A percentile compares a stretch with the other conserved stretches of the same genome.
phyloP scores from a whole-genome alignment of 2,888 invertebrate species.

The Agriopis marginaria region DNA sequence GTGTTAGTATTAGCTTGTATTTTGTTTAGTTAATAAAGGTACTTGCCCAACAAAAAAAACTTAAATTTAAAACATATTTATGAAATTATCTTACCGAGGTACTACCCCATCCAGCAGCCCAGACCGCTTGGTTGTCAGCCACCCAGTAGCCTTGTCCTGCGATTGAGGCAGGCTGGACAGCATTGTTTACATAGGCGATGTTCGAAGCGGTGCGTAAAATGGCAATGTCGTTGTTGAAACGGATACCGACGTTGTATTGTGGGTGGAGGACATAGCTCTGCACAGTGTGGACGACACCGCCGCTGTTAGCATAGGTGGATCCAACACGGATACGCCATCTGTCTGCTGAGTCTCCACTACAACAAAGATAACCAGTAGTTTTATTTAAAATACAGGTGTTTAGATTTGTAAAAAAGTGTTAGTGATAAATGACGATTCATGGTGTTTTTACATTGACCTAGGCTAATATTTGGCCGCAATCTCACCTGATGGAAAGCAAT shows the following conservation, averaged over 20 bases:
- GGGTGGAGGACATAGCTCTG: constrained; percentile 21
- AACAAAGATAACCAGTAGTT: not conserved
- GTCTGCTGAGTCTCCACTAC: constrained; percentile 35
- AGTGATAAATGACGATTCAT: not conserved
- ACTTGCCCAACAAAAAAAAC: too few relatives aligned
- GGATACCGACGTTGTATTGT: constrained; percentile 12
- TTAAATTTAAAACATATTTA: not conserved
- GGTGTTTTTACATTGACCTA: too few relatives aligned
- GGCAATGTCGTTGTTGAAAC: constrained; percentile 56
- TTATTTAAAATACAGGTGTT: not conserved
- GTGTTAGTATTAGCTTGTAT: too few relatives aligned
- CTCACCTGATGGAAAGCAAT: too few relatives aligned
- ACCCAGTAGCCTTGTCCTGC: constrained; percentile 1
- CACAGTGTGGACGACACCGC: constrained; percentile 39
- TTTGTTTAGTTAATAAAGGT: too few relatives aligned
- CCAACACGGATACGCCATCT: constrained; percentile 52
- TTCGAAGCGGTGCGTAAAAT: constrained; percentile 50
- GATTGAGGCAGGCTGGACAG: constrained; percentile 28
- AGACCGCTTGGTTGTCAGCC: constrained; percentile 53
- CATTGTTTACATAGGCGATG: constrained; percentile 46
- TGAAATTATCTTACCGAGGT: constrained; percentile 54
- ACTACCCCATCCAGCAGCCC: constrained; percentile 67
- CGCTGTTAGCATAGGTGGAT: constrained; percentile 52
- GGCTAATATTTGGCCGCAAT: too few relatives aligned
- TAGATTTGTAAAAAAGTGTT: not conserved